Base-by-base conservation (phyloP, 2,888 invertebrate genomes). In the Cyclophora punctaria region DNA sequence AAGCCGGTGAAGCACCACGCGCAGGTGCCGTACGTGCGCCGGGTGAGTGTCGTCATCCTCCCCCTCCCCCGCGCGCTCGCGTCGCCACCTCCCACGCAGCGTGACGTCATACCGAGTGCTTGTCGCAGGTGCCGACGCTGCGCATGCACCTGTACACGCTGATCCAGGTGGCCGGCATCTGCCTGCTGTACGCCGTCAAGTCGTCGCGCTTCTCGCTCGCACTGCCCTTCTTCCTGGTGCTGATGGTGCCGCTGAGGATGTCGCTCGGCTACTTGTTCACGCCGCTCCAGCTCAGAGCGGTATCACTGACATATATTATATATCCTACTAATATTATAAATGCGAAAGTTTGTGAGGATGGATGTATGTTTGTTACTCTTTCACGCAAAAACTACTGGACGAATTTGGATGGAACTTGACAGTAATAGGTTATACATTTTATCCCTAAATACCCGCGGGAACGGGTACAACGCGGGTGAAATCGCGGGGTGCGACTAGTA, bases 1-100 rank as follows among this genome's bases (percentile, higher is more conserved):
- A 96, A 97, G 92, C 98, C 98, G 0, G 95, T 95, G 5, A 98
- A 98, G 80, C 97, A 99, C 82, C 97, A 98, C 82, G 97, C 98
- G 3, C 94, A 95, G 64, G 93, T 95, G 33, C 92, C 94, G 5
- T 98, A 96, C 80, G 97, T 98, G 43, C 91, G 96, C 64, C 92
- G 94, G 83, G 97, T 95, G 71, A 90, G 92, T 67, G 45, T 7
- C 46, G 20, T 20, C 34, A 37, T 41, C 7, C 5, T 40, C 7
- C 3, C 1, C 35, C 7, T 4, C 7, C 6, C 34, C 42, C 46
- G 41, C 48, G 44, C 44, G n/a, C 41, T 20, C 20, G 37, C 5
- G 37, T 37, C 37, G 37, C 37, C 20, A 20, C 20, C 20, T 20
- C 20, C 20, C 40, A 3, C n/a, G 5, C 35, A 7, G 40, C 41